A percentile compares a stretch with the other conserved stretches of the same genome.
These are phyloP conservation scores for Branchellion lobata DNA, from an alignment of 2,888 invertebrate genomes.

Conservation along the genomic window DNA sequence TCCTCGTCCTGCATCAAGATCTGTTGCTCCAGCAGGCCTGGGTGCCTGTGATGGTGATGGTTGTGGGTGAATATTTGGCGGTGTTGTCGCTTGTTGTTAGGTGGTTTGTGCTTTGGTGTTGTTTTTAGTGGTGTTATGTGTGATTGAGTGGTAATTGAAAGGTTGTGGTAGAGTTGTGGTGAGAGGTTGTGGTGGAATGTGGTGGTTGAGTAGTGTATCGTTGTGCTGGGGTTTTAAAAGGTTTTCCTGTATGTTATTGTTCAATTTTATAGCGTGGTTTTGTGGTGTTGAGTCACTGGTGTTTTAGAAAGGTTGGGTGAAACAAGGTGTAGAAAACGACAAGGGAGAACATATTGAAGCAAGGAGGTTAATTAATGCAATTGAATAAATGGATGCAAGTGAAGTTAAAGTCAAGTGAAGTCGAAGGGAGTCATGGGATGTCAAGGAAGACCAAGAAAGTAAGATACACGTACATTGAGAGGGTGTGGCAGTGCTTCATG, in stretches of 20 bases:
- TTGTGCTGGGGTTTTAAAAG: no score
- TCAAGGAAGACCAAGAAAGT: no score
- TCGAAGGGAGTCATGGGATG: no score
- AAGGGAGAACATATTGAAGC: not conserved
- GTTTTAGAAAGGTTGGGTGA: no score
- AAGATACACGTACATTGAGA: slow-evolving; percentile 54
- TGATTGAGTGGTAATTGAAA: no score
- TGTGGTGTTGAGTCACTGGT: no score
- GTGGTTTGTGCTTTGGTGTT: not conserved
- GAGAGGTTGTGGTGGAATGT: no score
- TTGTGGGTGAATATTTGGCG: not conserved
- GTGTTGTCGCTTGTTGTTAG: not conserved
- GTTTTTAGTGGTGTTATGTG: no score
- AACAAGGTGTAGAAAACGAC: not conserved
- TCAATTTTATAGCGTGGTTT: no score
- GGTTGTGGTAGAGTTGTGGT: not conserved
- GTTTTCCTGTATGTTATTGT: no score
- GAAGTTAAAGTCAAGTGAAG: no score
- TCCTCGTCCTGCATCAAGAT: slow-evolving; percentile 51
- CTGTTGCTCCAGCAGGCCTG: slow-evolving; percentile 59
- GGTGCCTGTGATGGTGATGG: slow-evolving; percentile 54
- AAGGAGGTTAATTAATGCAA: not conserved
- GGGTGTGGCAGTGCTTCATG: slow-evolving; percentile 57
- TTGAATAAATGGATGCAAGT: not conserved
- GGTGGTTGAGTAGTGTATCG: no score